Conservation (phyloP, 2,113 vertebrate genomes). For the Pygoscelis antarcticus region DNA sequence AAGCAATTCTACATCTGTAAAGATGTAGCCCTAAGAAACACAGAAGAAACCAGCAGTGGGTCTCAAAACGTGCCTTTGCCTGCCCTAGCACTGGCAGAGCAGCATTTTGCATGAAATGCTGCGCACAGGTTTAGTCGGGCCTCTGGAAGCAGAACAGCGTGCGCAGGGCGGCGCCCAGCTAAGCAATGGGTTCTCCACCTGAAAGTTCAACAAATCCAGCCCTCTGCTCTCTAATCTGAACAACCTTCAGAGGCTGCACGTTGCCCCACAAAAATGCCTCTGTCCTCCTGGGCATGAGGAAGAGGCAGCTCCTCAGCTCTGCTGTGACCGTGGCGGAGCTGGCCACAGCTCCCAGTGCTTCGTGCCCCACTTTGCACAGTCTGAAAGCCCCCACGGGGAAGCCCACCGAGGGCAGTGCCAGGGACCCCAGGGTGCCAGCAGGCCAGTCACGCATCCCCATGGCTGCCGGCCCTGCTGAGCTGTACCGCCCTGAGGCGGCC, state of each 20-base stretch:
- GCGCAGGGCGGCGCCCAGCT: rapidly evolving
- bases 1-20: rapidly evolving
- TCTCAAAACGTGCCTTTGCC: no score
- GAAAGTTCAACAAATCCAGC: rapidly evolving
- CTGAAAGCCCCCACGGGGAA: no score
- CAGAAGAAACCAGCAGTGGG: no score
- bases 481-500: rapidly evolving
- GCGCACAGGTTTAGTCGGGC: rapidly evolving
- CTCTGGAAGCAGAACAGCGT: rapidly evolving
- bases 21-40: rapidly evolving
- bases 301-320: background rate
- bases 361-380: rapidly evolving
- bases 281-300: background rate
- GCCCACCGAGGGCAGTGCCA: background rate
- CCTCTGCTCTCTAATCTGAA: background rate
- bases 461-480: background rate
- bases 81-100: background rate
- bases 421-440: no score
- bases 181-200: rapidly evolving
- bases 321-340: rapidly evolving
- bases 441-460: rapidly evolving
- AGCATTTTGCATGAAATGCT: rapidly evolving
- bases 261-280: rapidly evolving
- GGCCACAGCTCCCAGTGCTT: background rate
- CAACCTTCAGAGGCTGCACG: rapidly evolving